Evolutionary conservation across 2,888 invertebrate genomes (phyloP).

Genomic region (Phalera bucephala): DNA sequence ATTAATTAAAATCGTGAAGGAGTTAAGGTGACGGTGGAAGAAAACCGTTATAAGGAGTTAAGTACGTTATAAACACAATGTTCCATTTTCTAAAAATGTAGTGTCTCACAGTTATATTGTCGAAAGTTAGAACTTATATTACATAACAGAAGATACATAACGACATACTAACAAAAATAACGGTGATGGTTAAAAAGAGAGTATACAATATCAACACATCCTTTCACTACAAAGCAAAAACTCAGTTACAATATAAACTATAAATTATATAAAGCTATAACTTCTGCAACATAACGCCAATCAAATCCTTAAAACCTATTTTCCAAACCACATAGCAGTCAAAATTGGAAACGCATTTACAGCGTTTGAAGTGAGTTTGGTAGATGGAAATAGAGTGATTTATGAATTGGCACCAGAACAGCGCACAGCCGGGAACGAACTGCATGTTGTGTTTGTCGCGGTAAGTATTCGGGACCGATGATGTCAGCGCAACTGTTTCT

Average conservation of each 20-base stretch:
- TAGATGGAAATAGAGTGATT: background rate
- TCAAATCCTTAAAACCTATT: too few species aligned
- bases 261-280: background rate
- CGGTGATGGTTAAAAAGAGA: too few species aligned
- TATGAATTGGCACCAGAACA: background rate
- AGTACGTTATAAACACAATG: too few species aligned
- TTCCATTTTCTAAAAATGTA: too few species aligned
- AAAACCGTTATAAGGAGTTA: too few species aligned
- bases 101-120: too few species aligned
- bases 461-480: background rate
- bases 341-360: background rate
- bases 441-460: background rate
- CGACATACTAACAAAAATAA: too few species aligned
- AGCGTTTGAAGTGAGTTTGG: background rate
- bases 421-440: background rate
- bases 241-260: background rate
- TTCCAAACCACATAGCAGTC: background rate
- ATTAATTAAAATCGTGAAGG: background rate
- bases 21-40: too few species aligned
- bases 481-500: background rate
- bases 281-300: too few species aligned
- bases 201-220: too few species aligned
- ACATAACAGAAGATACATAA: too few species aligned
- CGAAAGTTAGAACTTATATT: too few species aligned
- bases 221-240: background rate